Conservation (phyloP, 1,140 invertebrate species). For the Centruroides sculpturatus region DNA sequence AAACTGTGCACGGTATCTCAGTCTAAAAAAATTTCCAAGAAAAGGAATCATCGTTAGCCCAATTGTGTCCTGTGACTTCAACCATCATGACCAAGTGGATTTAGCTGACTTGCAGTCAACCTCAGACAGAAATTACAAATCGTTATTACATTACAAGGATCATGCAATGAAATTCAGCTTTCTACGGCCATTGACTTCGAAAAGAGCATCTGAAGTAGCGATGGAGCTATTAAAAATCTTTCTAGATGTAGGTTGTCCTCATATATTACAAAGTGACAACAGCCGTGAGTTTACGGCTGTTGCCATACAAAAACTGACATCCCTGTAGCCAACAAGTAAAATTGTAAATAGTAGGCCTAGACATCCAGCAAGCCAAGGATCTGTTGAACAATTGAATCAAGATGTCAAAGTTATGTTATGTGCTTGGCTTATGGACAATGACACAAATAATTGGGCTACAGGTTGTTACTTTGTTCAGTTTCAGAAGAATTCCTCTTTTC, state of each 20-base stretch:
- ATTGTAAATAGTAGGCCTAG: conserved; percentile 17
- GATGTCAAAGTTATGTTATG: conserved; percentile 12
- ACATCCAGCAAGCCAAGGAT: conserved; percentile 20
- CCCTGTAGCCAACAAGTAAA: conserved; percentile 19
- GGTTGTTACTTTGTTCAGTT: conserved; percentile 16
- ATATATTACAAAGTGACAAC: conserved; percentile 18
- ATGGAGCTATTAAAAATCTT: conserved; percentile 21
- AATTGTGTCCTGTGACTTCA: neutral
- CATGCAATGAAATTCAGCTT: conserved; percentile 1
- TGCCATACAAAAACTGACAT: conserved; percentile 24
- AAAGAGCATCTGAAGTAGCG: conserved; percentile 6
- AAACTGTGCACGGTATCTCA: conserved; percentile 5
- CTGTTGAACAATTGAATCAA: conserved; percentile 20
- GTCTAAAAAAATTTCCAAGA: conserved; percentile 4
- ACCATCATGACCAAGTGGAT: conserved; percentile 7
- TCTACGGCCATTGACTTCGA: neutral
- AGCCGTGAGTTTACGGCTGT: conserved; percentile 18
- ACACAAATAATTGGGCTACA: neutral
- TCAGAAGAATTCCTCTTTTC: neutral
- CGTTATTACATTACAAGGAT: conserved; percentile 3
- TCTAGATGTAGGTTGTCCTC: conserved; percentile 19
- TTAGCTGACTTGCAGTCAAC: conserved; percentile 8
- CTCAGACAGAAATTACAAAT: conserved; percentile 6
- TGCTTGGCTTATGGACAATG: conserved; percentile 4
- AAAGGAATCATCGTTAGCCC: conserved; percentile 1